These are phyloP conservation scores for Drosophila kepulauana DNA, from an alignment of 1,140 invertebrate genomes.

Conservation along the genomic window DNA sequence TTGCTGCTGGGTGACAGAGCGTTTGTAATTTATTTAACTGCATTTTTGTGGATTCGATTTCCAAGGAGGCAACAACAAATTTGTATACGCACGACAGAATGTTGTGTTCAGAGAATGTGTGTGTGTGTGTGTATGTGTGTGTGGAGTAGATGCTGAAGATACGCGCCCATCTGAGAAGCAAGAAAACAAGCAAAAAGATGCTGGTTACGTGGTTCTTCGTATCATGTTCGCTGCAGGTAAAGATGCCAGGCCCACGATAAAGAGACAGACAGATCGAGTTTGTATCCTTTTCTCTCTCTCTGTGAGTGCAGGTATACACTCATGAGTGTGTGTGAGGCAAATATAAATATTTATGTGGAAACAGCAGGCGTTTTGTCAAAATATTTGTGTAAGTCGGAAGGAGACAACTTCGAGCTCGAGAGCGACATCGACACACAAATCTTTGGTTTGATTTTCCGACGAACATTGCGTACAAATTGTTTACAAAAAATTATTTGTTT, in stretches of 20 bases:
- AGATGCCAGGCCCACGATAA: slow-evolving; percentile 66
- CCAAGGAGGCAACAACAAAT: slow-evolving; percentile 64
- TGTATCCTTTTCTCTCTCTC: slow-evolving; percentile 28
- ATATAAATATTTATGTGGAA: slow-evolving; percentile 84
- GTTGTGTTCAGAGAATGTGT: neutral
- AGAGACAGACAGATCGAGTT: slow-evolving; percentile 13
- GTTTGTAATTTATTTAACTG: slow-evolving; percentile 84
- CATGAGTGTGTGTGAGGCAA: slow-evolving; percentile 44
- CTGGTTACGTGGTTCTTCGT: slow-evolving; percentile 38
- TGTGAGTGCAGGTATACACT: neutral
- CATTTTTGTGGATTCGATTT: slow-evolving; percentile 83
- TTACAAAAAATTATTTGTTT: slow-evolving; percentile 70
- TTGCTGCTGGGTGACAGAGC: slow-evolving; percentile 76
- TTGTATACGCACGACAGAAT: slow-evolving; percentile 74
- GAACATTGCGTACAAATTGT: slow-evolving; percentile 71
- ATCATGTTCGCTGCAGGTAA: slow-evolving; percentile 69
- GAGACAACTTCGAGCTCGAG: slow-evolving; percentile 34
- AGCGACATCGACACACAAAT: slow-evolving; percentile 45
- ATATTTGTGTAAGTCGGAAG: slow-evolving; percentile 75
- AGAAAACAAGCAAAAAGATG: slow-evolving; percentile 40
- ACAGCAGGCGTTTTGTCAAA: slow-evolving; percentile 83
- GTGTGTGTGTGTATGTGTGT: slow-evolving; percentile 12
- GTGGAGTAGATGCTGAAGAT: slow-evolving; percentile 67
- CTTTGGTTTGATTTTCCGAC: slow-evolving; percentile 59
- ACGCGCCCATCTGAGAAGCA: slow-evolving; percentile 43